Percentiles rank a stretch among this genome's conserved stretches.
Conservation (phyloP, 2,113 vertebrate species). For the Rhinolophus ferrumequinum region DNA sequence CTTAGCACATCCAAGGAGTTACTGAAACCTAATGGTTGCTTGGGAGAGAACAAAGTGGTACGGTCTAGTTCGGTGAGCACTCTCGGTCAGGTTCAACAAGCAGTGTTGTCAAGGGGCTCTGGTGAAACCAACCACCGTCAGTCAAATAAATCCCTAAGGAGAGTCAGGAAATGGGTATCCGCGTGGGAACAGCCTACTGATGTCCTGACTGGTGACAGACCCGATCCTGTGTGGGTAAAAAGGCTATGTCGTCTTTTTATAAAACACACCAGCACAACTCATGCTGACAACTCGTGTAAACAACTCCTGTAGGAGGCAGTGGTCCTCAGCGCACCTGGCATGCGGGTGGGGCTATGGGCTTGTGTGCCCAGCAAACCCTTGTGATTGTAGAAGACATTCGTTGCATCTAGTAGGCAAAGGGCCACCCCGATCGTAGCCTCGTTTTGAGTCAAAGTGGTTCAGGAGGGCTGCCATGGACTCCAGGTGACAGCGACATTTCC, state of each 20-base stretch:
- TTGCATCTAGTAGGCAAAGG: neutral
- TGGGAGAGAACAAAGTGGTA: neutral
- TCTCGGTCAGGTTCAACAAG: neutral
- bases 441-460: neutral
- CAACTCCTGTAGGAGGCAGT: neutral
- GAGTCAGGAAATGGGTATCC: neutral
- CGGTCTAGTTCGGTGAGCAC: neutral
- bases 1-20: neutral
- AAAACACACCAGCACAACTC: neutral
- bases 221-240: neutral
- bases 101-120: neutral
- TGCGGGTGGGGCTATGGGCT: neutral
- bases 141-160: neutral
- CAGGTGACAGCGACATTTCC: neutral
- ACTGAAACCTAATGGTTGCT: neutral
- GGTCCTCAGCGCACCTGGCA: neutral
- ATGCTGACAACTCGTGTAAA: neutral
- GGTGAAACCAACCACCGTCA: neutral
- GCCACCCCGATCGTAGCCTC: neutral
- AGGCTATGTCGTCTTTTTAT: neutral
- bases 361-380: neutral
- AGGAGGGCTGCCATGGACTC: neutral
- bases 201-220: neutral
- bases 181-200: rapidly evolving
- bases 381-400: neutral